These are phyloP conservation scores for Serranus cabrilla DNA, from an alignment of 2,797 vertebrate genomes.

Conservation along the genomic window DNA sequence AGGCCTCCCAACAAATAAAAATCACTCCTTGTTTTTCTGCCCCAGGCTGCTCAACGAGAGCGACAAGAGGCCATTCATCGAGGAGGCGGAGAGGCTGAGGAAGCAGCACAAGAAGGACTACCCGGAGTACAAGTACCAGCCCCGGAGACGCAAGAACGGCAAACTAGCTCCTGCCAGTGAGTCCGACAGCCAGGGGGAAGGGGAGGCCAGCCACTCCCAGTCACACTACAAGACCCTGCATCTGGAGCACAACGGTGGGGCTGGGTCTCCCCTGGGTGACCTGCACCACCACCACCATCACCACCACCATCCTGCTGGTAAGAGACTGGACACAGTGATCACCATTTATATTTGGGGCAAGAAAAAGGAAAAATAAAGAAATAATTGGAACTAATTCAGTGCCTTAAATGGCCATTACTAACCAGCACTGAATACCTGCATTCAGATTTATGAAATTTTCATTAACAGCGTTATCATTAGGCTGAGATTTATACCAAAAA, in stretches of 20 bases:
- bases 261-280: slow-evolving; percentile 93
- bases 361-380: no score
- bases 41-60: slow-evolving; percentile 94
- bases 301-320: slow-evolving; percentile 93
- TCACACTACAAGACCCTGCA: slow-evolving; percentile 97
- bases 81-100: slow-evolving; percentile 96
- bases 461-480: no score
- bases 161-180: slow-evolving; percentile 91
- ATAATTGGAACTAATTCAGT: no score
- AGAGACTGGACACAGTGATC: neutral
- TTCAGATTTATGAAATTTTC: no score
- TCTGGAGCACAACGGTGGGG: slow-evolving; percentile 90
- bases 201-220: slow-evolving; percentile 93
- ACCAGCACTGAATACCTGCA: no score
- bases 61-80: slow-evolving; percentile 98
- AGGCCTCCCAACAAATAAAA: slow-evolving; percentile 26
- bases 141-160: slow-evolving; percentile 96
- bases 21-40: slow-evolving; percentile 39
- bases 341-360: neutral
- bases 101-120: slow-evolving; percentile 99
- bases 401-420: no score
- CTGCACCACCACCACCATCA: slow-evolving; percentile 88
- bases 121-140: slow-evolving; percentile 99
- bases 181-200: slow-evolving; percentile 89
- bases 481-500: no score